phyloP scores from a whole-genome alignment of 2,888 invertebrate species.

The Cataglyphis altisquamis region DNA sequence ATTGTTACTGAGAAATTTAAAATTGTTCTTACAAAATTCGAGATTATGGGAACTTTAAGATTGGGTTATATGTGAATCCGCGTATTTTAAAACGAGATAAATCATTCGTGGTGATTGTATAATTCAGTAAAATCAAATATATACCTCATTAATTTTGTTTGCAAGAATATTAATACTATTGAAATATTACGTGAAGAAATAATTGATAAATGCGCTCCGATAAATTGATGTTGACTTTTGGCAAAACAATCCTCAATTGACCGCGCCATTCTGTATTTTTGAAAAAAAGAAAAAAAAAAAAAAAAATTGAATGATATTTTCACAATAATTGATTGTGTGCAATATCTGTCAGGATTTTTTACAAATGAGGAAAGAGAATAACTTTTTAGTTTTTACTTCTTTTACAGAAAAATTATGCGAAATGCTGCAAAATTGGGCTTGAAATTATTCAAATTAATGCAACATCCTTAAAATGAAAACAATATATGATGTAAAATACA shows the following conservation, averaged over 20 bases:
- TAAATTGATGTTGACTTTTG: conserved; percentile 28
- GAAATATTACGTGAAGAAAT: conserved; percentile 19
- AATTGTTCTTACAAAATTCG: neutral
- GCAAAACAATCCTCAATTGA: neutral
- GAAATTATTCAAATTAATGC: neutral
- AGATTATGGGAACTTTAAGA: neutral
- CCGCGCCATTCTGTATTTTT: neutral
- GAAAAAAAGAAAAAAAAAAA: conserved; percentile 10
- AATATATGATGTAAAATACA: neutral
- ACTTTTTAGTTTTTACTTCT: conserved; percentile 12
- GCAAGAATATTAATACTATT: conserved; percentile 21
- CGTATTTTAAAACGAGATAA: conserved; percentile 23
- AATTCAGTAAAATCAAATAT: conserved; percentile 21
- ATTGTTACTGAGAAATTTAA: neutral
- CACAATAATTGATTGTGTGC: conserved; percentile 7
- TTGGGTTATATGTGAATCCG: neutral
- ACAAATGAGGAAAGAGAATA: conserved; percentile 8
- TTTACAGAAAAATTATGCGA: conserved; percentile 1
- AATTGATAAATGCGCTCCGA: conserved; percentile 33
- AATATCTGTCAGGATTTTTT: conserved; percentile 27
- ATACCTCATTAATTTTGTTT: conserved; percentile 36
- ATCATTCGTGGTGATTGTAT: conserved; percentile 4
- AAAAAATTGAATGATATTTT: conserved; percentile 16
- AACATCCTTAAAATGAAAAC: conserved; percentile 3
- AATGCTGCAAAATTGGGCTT: neutral